A percentile compares a stretch with the other conserved stretches of the same genome.
phyloP scores from a whole-genome alignment of 2,888 invertebrate genomes.

The Pardosa pseudoannulata region DNA sequence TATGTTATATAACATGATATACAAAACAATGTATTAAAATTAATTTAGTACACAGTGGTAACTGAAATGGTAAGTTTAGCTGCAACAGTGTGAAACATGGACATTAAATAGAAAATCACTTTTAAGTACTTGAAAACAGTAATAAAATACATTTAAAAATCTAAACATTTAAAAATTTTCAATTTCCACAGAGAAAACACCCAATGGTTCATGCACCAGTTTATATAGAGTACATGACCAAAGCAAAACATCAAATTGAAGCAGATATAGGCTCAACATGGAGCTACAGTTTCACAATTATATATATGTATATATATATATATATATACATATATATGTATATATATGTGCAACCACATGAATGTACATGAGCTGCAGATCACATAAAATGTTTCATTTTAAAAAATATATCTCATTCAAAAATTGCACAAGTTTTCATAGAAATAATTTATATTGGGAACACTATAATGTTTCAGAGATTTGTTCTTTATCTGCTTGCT shows the following conservation, averaged over 20 bases:
- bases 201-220: constrained; percentile 48
- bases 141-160: constrained; percentile 72
- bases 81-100: neutral
- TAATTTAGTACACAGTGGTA: neutral
- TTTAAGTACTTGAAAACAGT: constrained; percentile 66
- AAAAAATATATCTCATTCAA: constrained; percentile 67
- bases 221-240: constrained; percentile 47
- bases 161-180: constrained; percentile 59
- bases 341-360: neutral
- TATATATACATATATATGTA: constrained; percentile 23
- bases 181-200: constrained; percentile 57
- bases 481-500: neutral
- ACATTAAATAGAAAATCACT: constrained; percentile 40
- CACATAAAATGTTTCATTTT: constrained; percentile 53
- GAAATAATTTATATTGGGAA: constrained; percentile 31
- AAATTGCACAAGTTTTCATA: constrained; percentile 49
- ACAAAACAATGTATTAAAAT: no score
- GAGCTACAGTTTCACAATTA: constrained; percentile 47
- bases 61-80: neutral
- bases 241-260: constrained; percentile 35
- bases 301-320: constrained; percentile 24
- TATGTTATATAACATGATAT: no score
- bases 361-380: no score
- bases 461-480: constrained; percentile 48
- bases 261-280: constrained; percentile 37